A percentile compares a stretch with the other conserved stretches of the same genome.
Evolutionary conservation across 2,888 invertebrate genomes (phyloP).

Genomic region (Phrixothrix hirtus): DNA sequence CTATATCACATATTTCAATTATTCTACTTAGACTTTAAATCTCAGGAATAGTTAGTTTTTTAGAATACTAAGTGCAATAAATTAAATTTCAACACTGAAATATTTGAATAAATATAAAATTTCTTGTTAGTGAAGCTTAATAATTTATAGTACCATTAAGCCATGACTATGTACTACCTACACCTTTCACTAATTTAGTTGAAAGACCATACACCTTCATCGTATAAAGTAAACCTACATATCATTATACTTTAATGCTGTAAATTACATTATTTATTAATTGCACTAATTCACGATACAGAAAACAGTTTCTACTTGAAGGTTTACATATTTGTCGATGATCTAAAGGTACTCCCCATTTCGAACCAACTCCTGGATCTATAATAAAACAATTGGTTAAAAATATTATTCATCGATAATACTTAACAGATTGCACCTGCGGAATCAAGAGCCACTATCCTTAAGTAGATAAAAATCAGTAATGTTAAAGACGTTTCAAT

Average conservation of each 20-base stretch:
- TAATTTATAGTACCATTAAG: too few species aligned
- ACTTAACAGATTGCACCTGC: slow-evolving; percentile 63
- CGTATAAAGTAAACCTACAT: too few species aligned
- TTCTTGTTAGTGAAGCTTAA: too few species aligned
- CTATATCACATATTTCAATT: too few species aligned
- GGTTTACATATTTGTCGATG: slow-evolving; percentile 89
- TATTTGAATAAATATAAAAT: too few species aligned
- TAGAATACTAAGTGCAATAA: too few species aligned
- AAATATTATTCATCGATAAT: slow-evolving; percentile 2
- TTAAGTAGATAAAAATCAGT: slow-evolving; percentile 73
- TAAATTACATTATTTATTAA: slow-evolving; percentile 57
- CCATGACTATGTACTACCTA: too few species aligned
- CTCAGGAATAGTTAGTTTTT: too few species aligned
- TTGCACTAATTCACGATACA: slow-evolving; percentile 69
- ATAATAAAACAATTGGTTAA: slow-evolving; percentile 24
- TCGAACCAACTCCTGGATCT: slow-evolving; percentile 81
- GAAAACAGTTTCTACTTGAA: slow-evolving; percentile 66
- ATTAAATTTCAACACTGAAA: too few species aligned
- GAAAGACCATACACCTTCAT: too few species aligned
- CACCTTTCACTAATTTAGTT: too few species aligned
- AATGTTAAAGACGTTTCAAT: slow-evolving; percentile 77
- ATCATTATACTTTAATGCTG: not conserved
- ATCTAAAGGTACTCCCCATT: slow-evolving; percentile 74
- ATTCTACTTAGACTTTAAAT: too few species aligned
- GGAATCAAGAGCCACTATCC: slow-evolving; percentile 77